phyloP scores from a whole-genome alignment of 2,888 invertebrate species.

The Osmoderma eremita region DNA sequence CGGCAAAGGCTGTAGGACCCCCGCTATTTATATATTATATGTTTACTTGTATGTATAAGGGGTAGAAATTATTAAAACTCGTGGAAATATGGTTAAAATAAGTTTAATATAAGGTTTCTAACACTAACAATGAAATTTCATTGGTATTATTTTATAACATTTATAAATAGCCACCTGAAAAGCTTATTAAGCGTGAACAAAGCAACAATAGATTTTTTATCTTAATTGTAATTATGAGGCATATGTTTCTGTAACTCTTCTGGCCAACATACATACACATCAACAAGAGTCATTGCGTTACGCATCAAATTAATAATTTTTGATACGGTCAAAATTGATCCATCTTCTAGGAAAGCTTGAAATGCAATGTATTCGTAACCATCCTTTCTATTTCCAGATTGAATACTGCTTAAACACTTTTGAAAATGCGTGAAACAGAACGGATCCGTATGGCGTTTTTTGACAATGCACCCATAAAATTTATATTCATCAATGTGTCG shows the following conservation, averaged over 20 bases:
- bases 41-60: too few species aligned
- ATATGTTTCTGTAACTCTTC: constrained; percentile 32
- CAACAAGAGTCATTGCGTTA: constrained; percentile 51
- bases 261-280: constrained; percentile 56
- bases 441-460: constrained; percentile 44
- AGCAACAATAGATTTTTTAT: too few species aligned
- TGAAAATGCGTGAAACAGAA: constrained; percentile 50
- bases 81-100: too few species aligned
- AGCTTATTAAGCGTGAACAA: too few species aligned
- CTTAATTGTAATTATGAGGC: constrained; percentile 9
- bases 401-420: constrained; percentile 49
- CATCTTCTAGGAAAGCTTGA: constrained; percentile 49
- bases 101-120: too few species aligned
- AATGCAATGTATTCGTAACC: constrained; percentile 50
- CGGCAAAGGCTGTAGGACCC: too few species aligned
- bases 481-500: constrained; percentile 46
- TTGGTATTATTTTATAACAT: too few species aligned
- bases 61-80: too few species aligned
- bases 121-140: too few species aligned
- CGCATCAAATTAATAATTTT: constrained; percentile 58
- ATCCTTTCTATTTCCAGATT: constrained; percentile 46
- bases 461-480: constrained; percentile 53
- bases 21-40: too few species aligned
- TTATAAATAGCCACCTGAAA: too few species aligned
- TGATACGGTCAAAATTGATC: constrained; percentile 51